Evolutionary conservation across 2,888 invertebrate genomes (phyloP).

Genomic region (Notodonta dromedarius): DNA sequence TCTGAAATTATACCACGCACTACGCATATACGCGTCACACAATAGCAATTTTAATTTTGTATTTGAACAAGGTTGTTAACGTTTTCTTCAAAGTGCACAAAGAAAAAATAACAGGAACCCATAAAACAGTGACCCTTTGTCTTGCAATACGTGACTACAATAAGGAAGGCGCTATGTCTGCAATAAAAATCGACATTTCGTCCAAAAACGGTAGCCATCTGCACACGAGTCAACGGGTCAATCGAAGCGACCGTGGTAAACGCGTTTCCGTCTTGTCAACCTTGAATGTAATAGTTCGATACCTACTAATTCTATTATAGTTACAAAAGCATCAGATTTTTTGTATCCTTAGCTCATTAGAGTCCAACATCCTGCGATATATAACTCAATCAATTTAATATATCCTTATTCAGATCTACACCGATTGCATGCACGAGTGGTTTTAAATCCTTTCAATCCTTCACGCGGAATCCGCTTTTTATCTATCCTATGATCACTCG

Average conservation of each 20-base stretch:
- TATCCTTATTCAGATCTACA: constrained; percentile 56
- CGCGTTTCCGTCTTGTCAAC: constrained; percentile 36
- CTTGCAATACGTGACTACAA: constrained; percentile 46
- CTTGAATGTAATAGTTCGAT: constrained; percentile 34
- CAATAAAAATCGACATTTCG: constrained; percentile 37
- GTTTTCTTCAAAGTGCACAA: constrained; percentile 9
- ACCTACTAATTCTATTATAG: constrained; percentile 31
- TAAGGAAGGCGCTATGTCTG: constrained; percentile 44
- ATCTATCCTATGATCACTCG: constrained; percentile 59
- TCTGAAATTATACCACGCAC: no score
- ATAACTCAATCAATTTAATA: constrained; percentile 51
- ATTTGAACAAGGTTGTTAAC: constrained; percentile 21
- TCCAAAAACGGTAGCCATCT: constrained; percentile 39
- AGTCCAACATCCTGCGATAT: constrained; percentile 43
- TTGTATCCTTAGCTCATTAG: constrained; percentile 34
- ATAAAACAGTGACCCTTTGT: constrained; percentile 42
- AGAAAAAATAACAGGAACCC: constrained; percentile 30
- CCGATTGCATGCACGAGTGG: constrained; percentile 52
- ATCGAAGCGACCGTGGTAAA: constrained; percentile 40
- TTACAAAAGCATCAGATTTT: constrained; percentile 24
- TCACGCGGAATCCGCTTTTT: constrained; percentile 58
- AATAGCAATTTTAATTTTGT: constrained; percentile 3
- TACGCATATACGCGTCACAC: no score
- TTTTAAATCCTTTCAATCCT: constrained; percentile 56
- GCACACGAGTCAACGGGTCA: constrained; percentile 45